Conservation (phyloP, 2,113 vertebrate genomes). For the Heliornis fulica region DNA sequence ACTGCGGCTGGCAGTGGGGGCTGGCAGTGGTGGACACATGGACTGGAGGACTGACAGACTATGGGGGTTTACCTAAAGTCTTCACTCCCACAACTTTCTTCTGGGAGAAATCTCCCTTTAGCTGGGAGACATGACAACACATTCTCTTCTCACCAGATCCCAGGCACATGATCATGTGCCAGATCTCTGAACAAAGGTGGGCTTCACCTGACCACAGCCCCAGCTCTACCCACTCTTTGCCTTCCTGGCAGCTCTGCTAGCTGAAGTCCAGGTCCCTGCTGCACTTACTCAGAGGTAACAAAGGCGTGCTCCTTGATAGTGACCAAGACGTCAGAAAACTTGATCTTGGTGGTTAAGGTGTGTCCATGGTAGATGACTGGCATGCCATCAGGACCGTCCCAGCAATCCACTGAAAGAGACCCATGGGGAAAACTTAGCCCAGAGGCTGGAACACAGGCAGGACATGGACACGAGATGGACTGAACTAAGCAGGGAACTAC, state of each 20-base stretch:
- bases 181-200: neutral
- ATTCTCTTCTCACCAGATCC: neutral
- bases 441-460: neutral
- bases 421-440: neutral
- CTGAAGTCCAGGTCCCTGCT: neutral
- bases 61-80: neutral
- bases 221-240: neutral
- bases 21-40: too few relatives aligned
- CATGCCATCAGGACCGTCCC: constrained; percentile 97
- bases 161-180: accelerated
- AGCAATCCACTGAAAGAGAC: constrained; percentile 92
- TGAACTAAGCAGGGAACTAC: neutral
- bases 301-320: constrained; percentile 99
- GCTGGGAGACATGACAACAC: accelerated
- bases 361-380: constrained; percentile 98
- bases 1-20: neutral
- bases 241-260: neutral
- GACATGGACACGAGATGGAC: neutral
- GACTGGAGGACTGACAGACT: neutral
- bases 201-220: neutral
- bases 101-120: neutral
- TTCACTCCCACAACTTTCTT: neutral
- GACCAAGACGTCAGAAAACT: constrained; percentile 90
- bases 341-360: constrained; percentile 98
- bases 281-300: constrained; percentile 94